Base-by-base conservation (phyloP, 2,888 invertebrate genomes). In the Nesidiocoris tenuis region DNA sequence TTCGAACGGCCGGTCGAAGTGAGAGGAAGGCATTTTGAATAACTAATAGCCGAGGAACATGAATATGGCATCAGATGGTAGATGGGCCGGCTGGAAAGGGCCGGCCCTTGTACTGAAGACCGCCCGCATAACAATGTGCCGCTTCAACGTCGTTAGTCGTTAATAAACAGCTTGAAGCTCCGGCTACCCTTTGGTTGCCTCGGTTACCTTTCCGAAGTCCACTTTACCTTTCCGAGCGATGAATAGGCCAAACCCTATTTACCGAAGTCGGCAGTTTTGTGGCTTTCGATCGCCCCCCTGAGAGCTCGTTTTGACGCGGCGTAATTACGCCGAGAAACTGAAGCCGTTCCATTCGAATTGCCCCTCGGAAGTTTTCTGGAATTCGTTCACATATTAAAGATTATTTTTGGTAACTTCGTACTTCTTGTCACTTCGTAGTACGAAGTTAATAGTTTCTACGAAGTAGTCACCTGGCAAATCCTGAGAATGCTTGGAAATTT, bases 161-260 rank as follows among this genome's bases (percentile, higher is more conserved):
- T 67, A 67, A 67, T 67, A 67, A 67, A 67, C 67, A 67, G 67
- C 67, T 67, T 67, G 67, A n/a, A n/a, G n/a, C 39, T 39, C 39
- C 39, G n/a, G n/a, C n/a, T n/a, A n/a, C n/a, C n/a, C n/a, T n/a
- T n/a, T n/a, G n/a, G n/a, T 12, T 39, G 3, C 39, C 39, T 39
- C 39, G 39, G 39, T 39, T 39, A 39, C 39, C 39, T 39, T 39
- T 39, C 39, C 12, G 39, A 39, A 39, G 39, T 39, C 12, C n/a
- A n/a, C n/a, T n/a, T n/a, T n/a, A n/a, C 39, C 39, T 39, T 39
- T 39, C 3, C 39, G 39, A 39, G 3, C 5, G 12, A 12, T 39
- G 12, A 39, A 39, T 39, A 39, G 39, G 39, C 3, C 12, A 39
- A 39, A n/a, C n/a, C 39, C 3, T 3, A 7, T 7, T 39, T 39